Evolutionary conservation across 2,113 vertebrate species (phyloP).

Genomic region (Alligator sinensis): DNA sequence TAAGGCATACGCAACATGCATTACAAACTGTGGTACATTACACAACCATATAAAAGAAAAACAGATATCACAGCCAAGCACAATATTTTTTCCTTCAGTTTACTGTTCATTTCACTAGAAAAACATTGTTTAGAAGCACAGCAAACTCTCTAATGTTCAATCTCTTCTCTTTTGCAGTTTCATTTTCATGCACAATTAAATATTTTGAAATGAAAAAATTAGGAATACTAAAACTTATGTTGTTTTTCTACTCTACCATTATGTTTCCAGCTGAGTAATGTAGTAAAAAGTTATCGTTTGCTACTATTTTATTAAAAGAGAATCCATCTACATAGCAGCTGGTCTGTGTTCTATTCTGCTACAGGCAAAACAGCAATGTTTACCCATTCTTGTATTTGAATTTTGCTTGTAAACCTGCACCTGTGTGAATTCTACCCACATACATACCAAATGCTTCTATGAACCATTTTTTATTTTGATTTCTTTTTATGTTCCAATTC

Average conservation of each 20-base stretch:
- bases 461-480: conserved; percentile 45
- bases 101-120: neutral
- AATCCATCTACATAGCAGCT: neutral
- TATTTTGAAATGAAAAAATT: neutral
- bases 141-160: neutral
- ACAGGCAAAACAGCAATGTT: conserved; percentile 27
- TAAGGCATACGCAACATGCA: neutral
- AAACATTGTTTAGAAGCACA: neutral
- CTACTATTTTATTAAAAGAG: neutral
- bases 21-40: neutral
- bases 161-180: neutral
- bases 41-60: neutral
- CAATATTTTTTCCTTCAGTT: neutral
- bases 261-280: neutral
- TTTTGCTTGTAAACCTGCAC: conserved; percentile 8
- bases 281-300: neutral
- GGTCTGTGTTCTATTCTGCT: neutral
- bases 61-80: neutral
- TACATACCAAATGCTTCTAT: neutral
- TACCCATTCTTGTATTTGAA: neutral
- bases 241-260: neutral
- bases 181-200: neutral
- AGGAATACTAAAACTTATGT: neutral
- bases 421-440: conserved; percentile 2
- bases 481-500: conserved; percentile 1